phyloP scores from a whole-genome alignment of 2,888 invertebrate genomes.

The Cosmia trapezina region DNA sequence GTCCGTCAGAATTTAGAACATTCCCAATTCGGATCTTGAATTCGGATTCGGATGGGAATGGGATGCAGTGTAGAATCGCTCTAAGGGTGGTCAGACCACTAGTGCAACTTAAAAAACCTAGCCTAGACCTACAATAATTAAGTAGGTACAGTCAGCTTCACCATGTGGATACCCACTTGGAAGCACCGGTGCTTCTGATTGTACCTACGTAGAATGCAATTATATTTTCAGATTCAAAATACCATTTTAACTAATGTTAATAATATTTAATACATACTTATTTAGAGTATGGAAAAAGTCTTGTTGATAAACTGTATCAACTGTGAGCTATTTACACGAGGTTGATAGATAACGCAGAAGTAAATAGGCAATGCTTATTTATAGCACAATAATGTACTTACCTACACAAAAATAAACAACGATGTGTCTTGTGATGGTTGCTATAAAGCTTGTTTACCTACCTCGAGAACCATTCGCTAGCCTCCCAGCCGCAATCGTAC shows the following conservation, averaged over 20 bases:
- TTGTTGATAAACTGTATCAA: constrained; percentile 47
- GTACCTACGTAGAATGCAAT: not conserved
- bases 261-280: too few species aligned
- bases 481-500: constrained; percentile 93
- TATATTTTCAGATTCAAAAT: not conserved
- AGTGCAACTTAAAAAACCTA: not conserved
- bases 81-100: not conserved
- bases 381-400: constrained; percentile 7
- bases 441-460: constrained; percentile 57
- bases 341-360: constrained; percentile 49
- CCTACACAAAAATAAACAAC: not conserved
- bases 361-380: not conserved
- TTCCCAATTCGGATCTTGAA: not conserved
- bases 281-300: constrained; percentile 16
- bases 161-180: too few species aligned
- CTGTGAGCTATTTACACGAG: constrained; percentile 10
- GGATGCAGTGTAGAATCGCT: not conserved
- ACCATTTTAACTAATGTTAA: constrained; percentile 11
- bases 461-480: constrained; percentile 93
- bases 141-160: not conserved
- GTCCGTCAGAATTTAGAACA: not conserved
- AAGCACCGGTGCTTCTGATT: too few species aligned
- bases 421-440: not conserved
- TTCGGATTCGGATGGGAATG: not conserved
- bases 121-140: not conserved